These are phyloP conservation scores for Neoascia interrupta DNA, from an alignment of 2,888 invertebrate species.

Conservation along the genomic window DNA sequence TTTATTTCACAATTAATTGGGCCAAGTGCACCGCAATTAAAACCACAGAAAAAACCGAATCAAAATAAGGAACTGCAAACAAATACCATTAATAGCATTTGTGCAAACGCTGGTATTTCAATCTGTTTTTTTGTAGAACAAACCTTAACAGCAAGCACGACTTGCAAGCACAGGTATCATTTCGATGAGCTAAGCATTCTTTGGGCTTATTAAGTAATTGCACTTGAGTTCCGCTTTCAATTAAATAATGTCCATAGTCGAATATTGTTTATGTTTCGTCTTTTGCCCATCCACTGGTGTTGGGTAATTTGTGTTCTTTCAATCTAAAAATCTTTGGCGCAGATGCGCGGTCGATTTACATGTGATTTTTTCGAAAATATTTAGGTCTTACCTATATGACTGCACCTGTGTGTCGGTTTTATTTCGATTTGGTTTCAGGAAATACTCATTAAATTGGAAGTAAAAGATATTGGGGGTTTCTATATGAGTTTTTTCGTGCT, in stretches of 20 bases:
- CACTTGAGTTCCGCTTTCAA: slow-evolving; percentile 68
- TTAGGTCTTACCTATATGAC: slow-evolving; percentile 35
- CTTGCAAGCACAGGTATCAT: slow-evolving; percentile 54
- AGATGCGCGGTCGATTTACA: slow-evolving; percentile 56
- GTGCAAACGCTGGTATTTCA: slow-evolving; percentile 48
- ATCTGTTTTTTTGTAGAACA: slow-evolving; percentile 35
- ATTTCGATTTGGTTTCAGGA: slow-evolving; percentile 21
- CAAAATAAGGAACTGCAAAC: slow-evolving; percentile 57
- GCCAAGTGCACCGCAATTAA: slow-evolving; percentile 59
- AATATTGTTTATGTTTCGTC: slow-evolving; percentile 45
- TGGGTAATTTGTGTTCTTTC: slow-evolving; percentile 24
- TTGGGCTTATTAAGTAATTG: slow-evolving; percentile 59
- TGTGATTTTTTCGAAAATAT: slow-evolving; percentile 47
- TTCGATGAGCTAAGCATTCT: slow-evolving; percentile 35
- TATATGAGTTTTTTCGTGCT: too few relatives aligned
- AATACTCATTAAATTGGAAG: slow-evolving; percentile 41
- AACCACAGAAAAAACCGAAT: slow-evolving; percentile 3
- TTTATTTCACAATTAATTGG: slow-evolving; percentile 62
- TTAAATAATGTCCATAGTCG: slow-evolving; percentile 53
- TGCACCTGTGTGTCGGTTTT: slow-evolving; percentile 45
- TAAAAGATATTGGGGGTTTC: too few relatives aligned
- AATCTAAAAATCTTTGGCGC: slow-evolving; percentile 11
- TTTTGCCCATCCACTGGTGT: too few relatives aligned
- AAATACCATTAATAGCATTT: slow-evolving; percentile 43
- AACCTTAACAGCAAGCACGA: slow-evolving; percentile 27